Conservation (phyloP, 2,797 vertebrate genomes). For the Rachycentron canadum region DNA sequence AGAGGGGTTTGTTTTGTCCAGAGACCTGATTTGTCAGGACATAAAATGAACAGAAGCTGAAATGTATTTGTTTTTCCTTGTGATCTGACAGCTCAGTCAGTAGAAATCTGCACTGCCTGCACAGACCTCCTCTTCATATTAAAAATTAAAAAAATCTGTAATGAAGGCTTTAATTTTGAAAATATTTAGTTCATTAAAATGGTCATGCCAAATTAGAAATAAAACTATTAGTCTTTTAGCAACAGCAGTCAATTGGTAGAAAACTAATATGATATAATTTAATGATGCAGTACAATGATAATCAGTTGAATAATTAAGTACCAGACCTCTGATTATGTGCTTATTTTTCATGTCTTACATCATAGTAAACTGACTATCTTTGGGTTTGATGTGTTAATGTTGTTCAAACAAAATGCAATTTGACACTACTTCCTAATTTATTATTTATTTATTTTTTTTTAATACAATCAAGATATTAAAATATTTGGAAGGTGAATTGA, state of each 20-base stretch:
- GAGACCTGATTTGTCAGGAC: neutral
- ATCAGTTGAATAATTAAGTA: neutral
- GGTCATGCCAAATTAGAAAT: neutral
- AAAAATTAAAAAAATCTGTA: neutral
- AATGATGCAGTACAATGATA: too few relatives aligned
- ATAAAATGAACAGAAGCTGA: slow-evolving; percentile 4
- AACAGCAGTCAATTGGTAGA: neutral
- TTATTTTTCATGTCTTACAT: neutral
- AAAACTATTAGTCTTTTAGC: neutral
- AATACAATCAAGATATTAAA: neutral
- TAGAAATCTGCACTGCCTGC: neutral
- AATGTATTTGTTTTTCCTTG: neutral
- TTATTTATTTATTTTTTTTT: too few relatives aligned
- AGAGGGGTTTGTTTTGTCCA: neutral
- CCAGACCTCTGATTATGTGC: too few relatives aligned
- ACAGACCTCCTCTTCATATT: neutral
- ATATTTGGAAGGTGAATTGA: neutral
- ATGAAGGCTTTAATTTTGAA: neutral
- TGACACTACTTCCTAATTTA: neutral
- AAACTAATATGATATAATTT: too few relatives aligned
- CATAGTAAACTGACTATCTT: neutral
- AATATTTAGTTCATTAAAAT: neutral
- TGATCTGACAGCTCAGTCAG: neutral
- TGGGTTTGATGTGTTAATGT: too few relatives aligned
- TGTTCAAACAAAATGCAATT: too few relatives aligned